These are phyloP conservation scores for Drosophila auraria DNA, from an alignment of 1,140 invertebrate species.

Conservation along the genomic window DNA sequence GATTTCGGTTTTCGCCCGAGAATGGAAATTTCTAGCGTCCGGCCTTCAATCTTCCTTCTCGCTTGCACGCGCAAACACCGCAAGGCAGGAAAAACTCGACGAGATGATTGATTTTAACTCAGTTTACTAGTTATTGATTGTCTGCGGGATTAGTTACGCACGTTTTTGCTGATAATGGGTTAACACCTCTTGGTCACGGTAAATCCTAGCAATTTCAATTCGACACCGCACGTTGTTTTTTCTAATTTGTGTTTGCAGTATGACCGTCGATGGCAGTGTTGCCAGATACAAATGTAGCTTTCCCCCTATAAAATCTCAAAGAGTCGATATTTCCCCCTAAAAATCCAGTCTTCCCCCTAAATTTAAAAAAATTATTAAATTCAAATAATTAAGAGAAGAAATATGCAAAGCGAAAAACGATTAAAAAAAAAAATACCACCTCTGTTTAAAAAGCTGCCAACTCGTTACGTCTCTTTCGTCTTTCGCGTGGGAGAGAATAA, in stretches of 20 bases:
- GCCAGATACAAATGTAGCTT: no score
- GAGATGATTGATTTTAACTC: not conserved
- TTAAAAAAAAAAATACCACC: no score
- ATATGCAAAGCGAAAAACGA: no score
- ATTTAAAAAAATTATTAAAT: no score
- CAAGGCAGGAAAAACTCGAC: not conserved
- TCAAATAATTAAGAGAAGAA: no score
- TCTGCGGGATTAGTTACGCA: slow-evolving; percentile 10
- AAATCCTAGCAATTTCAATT: slow-evolving; percentile 31
- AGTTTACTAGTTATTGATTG: not conserved
- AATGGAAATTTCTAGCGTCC: slow-evolving; percentile 54
- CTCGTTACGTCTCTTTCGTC: no score
- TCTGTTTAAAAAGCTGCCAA: no score
- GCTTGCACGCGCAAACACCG: slow-evolving; percentile 7
- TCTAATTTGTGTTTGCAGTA: slow-evolving; percentile 18
- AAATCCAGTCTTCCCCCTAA: no score
- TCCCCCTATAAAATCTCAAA: no score
- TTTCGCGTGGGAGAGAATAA: no score
- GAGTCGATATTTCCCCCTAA: no score
- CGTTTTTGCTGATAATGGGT: slow-evolving; percentile 33
- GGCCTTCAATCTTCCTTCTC: slow-evolving; percentile 37
- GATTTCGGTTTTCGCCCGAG: slow-evolving; percentile 41
- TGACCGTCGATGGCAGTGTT: not conserved
- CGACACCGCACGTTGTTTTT: slow-evolving; percentile 39
- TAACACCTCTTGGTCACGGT: slow-evolving; percentile 23